Percentiles rank a stretch among this genome's conserved stretches.
Evolutionary conservation across 2,888 invertebrate species (phyloP).

Genomic region (Hylaea fasciaria): DNA sequence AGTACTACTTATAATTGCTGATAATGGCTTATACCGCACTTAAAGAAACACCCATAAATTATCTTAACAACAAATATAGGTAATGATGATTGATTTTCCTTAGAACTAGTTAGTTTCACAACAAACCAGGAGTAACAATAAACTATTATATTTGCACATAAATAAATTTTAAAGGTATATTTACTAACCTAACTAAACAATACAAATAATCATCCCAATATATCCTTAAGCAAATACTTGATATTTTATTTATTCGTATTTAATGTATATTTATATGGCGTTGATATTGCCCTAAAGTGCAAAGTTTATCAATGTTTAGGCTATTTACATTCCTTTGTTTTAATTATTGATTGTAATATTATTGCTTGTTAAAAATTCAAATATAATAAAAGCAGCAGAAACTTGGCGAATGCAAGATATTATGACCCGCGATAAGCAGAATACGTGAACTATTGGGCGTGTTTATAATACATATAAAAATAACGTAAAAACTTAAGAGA

Average conservation of each 20-base stretch:
- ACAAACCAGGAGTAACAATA: no score
- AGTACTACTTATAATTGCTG: background rate
- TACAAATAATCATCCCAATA: no score
- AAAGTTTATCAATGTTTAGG: constrained; percentile 28
- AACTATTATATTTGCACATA: no score
- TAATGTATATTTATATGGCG: background rate
- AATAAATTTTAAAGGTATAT: no score
- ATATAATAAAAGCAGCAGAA: constrained; percentile 1
- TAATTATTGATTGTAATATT: constrained; percentile 34
- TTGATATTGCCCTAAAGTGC: constrained; percentile 4
- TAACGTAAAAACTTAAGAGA: constrained; percentile 8
- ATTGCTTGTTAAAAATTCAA: constrained; percentile 31
- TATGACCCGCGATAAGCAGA: constrained; percentile 42
- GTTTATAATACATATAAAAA: constrained; percentile 16
- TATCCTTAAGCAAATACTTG: background rate
- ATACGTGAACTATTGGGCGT: constrained; percentile 40
- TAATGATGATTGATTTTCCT: no score
- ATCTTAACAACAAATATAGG: no score
- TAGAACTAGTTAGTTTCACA: no score
- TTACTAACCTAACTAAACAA: no score
- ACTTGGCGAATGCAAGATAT: constrained; percentile 8
- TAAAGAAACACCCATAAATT: no score
- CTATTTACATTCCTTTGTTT: constrained; percentile 30
- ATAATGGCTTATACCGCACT: no score
- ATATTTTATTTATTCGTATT: background rate